Evolutionary conservation across 2,888 invertebrate genomes (phyloP), one percentile per base, ranked within the genome.

Genomic region (Rhagium mordax): DNA sequence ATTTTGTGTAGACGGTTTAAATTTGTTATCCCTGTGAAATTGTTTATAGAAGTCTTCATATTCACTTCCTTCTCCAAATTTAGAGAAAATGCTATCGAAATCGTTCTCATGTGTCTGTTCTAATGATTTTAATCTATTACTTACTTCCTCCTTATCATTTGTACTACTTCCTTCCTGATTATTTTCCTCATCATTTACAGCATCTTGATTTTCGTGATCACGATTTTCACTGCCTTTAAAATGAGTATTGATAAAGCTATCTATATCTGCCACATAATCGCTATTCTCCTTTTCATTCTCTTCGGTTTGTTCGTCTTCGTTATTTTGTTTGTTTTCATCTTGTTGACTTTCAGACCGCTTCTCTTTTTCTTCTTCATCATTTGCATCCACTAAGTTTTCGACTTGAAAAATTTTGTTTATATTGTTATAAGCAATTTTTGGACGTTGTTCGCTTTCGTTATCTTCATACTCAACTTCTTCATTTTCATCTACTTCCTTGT

Each of bases 391-490:
- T 3, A 77, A 74, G 33, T 78, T 62, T 41, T 78, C 78, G 18
- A 77, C 72, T 15, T 77, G 74, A 65, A 78, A 78, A 33, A 74
- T 71, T 24, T 78, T 74, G 0, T 74, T 69, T 29, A 77, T 75
- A n/a, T 74, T 74, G 6, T 76, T 71, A 8, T 62, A 72, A n/a
- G 74, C 33, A 18, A 67, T 59, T 57, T 74, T 73, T 62, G 67
- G 47, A 71, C 75, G 51, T 74, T 74, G 67, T 48, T 16, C 49
- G 21, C 55, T 70, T 62, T 65, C 73, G 27, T n/a, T 48, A 49
- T 57, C 47, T 4, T 66, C 67, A 57, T 67, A 21, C 10, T 67
- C 67, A 16, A 61, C 47, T 57, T 74, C 66, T 18, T 69, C 71
- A 21, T 61, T 41, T 18, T 74, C 51, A 13, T 64, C 65, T 33